phyloP scores from a whole-genome alignment of 2,888 invertebrate genomes.

The Cerceris rybyensis region DNA sequence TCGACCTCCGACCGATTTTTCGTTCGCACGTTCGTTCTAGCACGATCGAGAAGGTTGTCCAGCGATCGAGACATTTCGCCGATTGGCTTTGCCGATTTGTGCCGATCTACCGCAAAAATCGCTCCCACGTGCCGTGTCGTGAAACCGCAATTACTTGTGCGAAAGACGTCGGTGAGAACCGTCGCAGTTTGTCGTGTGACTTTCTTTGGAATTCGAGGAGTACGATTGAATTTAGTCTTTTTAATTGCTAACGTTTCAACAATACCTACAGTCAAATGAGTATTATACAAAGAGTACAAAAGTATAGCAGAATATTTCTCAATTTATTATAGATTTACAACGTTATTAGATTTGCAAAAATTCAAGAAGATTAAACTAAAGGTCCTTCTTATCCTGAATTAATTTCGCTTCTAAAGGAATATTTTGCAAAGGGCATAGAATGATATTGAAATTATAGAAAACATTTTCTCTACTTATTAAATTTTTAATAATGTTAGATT shows the following conservation, averaged over 20 bases:
- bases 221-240: background rate
- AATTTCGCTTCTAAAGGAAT: too few species aligned
- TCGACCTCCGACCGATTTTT: constrained; percentile 31
- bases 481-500: background rate
- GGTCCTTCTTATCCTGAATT: too few species aligned
- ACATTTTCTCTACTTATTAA: background rate
- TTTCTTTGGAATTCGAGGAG: constrained; percentile 4
- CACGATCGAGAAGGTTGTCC: background rate
- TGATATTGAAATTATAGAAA: too few species aligned
- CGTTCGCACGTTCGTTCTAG: background rate
- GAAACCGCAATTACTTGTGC: constrained; percentile 64
- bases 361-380: too few species aligned
- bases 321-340: too few species aligned
- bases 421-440: too few species aligned
- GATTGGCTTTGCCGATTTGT: constrained; percentile 26
- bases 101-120: constrained; percentile 63
- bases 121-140: constrained; percentile 47
- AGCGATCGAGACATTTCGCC: background rate
- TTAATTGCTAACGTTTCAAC: background rate
- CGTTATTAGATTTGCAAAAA: too few species aligned
- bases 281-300: too few species aligned
- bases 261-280: background rate
- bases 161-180: constrained; percentile 38
- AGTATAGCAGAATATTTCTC: too few species aligned
- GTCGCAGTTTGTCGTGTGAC: constrained; percentile 26